Evolutionary conservation across 2,888 invertebrate species (phyloP).

Genomic region (Operophtera brumata): DNA sequence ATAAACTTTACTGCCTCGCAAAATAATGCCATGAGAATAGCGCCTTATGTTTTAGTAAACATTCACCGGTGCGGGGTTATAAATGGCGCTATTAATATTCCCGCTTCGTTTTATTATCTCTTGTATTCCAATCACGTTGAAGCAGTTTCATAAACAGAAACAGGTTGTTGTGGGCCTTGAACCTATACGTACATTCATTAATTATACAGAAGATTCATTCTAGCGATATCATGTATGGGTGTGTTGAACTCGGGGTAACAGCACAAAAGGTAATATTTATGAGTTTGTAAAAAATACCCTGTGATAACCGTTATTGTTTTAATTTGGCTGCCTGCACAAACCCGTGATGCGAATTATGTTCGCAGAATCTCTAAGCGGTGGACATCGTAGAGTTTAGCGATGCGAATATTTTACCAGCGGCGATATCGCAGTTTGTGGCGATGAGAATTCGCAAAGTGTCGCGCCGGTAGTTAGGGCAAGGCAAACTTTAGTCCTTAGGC

Average conservation of each 20-base stretch:
- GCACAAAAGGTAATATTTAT: neutral
- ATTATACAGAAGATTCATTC: neutral
- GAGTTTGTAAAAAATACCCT: neutral
- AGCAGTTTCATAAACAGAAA: slow-evolving; percentile 12
- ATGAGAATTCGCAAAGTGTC: too few relatives aligned
- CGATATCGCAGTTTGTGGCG: too few relatives aligned
- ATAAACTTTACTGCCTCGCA: neutral
- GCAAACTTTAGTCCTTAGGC: too few relatives aligned
- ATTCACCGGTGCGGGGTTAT: slow-evolving; percentile 7
- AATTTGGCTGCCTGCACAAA: neutral
- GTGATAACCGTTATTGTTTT: neutral
- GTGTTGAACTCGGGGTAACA: slow-evolving; percentile 3
- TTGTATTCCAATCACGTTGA: slow-evolving; percentile 24
- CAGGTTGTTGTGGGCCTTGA: slow-evolving; percentile 18
- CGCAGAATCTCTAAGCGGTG: too few relatives aligned
- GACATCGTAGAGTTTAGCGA: too few relatives aligned
- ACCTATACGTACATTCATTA: slow-evolving; percentile 1
- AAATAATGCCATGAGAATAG: neutral
- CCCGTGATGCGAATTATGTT: too few relatives aligned
- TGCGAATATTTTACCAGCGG: too few relatives aligned
- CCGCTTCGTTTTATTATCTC: slow-evolving; percentile 17
- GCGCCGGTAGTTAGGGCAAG: too few relatives aligned
- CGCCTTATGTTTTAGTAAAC: slow-evolving; percentile 1
- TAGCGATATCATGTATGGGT: neutral
- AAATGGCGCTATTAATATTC: slow-evolving; percentile 25